Conservation (phyloP, 2,113 vertebrate genomes). For the Tautogolabrus adspersus region DNA sequence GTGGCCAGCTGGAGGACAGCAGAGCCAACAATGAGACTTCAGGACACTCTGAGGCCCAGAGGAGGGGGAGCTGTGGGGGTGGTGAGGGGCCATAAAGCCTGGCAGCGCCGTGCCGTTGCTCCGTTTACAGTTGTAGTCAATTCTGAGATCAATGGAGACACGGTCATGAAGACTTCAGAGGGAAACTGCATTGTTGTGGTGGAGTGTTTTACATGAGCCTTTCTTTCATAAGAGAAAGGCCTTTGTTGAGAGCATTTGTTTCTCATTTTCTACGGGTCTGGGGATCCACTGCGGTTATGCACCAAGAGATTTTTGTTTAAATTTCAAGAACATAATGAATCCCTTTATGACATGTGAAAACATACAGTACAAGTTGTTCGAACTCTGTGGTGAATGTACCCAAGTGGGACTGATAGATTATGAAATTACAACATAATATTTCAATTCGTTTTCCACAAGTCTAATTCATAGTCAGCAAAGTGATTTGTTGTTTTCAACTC, state of each 20-base stretch:
- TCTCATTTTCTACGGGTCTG: constrained; percentile 64
- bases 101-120: constrained; percentile 29
- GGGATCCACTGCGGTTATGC: constrained; percentile 52
- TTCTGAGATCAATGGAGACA: constrained; percentile 62
- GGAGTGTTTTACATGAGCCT: constrained; percentile 53
- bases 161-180: constrained; percentile 61
- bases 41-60: constrained; percentile 43
- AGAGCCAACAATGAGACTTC: constrained; percentile 61
- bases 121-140: constrained; percentile 54
- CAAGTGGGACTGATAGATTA: constrained; percentile 33
- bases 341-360: constrained; percentile 51
- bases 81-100: constrained; percentile 4
- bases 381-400: constrained; percentile 16
- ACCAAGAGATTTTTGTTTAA: constrained; percentile 59
- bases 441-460: constrained; percentile 7
- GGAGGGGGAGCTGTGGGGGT: constrained; percentile 9
- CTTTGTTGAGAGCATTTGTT: constrained; percentile 74
- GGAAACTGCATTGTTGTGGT: constrained; percentile 72
- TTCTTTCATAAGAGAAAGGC: constrained; percentile 39
- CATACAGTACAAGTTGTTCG: constrained; percentile 39
- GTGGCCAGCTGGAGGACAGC: constrained; percentile 56
- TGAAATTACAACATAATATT: neutral
- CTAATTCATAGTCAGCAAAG: neutral
- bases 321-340: constrained; percentile 57
- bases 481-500: neutral